These are phyloP conservation scores for Podotricha telesiphe DNA, from an alignment of 2,888 invertebrate genomes.

Conservation along the genomic window DNA sequence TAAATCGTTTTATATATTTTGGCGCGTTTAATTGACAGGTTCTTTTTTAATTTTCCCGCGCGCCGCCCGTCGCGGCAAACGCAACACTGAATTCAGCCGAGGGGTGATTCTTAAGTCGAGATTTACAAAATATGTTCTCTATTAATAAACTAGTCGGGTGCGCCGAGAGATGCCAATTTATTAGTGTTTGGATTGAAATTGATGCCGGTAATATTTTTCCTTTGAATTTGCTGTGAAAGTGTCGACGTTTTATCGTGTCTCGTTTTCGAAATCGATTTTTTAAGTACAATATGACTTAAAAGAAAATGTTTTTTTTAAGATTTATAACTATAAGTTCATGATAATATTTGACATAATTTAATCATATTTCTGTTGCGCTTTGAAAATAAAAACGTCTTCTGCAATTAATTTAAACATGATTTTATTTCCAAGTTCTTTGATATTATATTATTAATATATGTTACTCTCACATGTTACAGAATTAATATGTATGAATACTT, in stretches of 20 bases:
- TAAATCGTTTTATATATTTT: conserved; percentile 12
- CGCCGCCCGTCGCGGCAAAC: conserved; percentile 67
- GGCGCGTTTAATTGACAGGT: conserved; percentile 34
- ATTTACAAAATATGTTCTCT: conserved; percentile 80
- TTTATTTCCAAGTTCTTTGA: neutral
- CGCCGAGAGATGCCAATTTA: conserved; percentile 81
- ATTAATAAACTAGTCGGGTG: conserved; percentile 71
- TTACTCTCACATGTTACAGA: neutral
- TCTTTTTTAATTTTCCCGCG: conserved; percentile 64
- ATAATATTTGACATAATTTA: conserved; percentile 12
- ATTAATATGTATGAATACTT: neutral
- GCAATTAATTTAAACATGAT: conserved; percentile 2
- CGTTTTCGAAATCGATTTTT: conserved; percentile 68
- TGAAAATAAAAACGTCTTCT: conserved; percentile 12
- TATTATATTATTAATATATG: conserved; percentile 6
- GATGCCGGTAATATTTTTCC: conserved; percentile 79
- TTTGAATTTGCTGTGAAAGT: conserved; percentile 80
- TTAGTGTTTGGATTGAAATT: conserved; percentile 82
- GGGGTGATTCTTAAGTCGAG: conserved; percentile 68
- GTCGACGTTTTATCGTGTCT: conserved; percentile 68
- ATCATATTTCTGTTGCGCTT: conserved; percentile 11
- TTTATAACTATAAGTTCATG: conserved; percentile 9
- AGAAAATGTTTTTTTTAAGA: conserved; percentile 1
- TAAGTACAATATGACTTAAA: conserved; percentile 27
- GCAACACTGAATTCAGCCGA: conserved; percentile 71